Percentiles rank a stretch among this genome's conserved stretches.
Conservation (phyloP, 1,140 invertebrate species). For the Macrostomum lignano region DNA sequence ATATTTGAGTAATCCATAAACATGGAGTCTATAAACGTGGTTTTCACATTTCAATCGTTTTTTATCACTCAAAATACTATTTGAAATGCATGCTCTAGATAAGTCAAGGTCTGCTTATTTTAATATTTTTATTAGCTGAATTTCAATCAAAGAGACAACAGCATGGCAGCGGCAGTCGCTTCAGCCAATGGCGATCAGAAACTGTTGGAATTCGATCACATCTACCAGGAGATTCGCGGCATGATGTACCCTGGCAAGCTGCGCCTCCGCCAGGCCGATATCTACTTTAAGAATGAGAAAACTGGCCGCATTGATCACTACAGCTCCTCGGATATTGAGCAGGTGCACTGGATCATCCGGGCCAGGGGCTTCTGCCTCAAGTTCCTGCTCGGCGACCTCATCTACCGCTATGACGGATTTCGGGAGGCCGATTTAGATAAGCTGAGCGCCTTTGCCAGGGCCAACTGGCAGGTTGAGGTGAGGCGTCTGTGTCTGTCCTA, state of each 20-base stretch:
- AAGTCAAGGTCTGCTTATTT: no score
- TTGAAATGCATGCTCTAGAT: no score
- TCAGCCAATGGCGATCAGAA: no score
- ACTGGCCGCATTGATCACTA: conserved; percentile 85
- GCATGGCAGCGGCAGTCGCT: no score
- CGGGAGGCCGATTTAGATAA: conserved; percentile 45
- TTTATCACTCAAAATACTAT: no score
- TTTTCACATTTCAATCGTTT: no score
- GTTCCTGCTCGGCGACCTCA: conserved; percentile 54
- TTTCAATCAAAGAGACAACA: no score
- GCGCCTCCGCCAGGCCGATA: conserved; percentile 62
- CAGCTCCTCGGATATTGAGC: conserved; percentile 48
- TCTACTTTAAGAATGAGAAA: conserved; percentile 75
- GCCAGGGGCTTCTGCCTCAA: conserved; percentile 59
- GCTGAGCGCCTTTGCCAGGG: conserved; percentile 5
- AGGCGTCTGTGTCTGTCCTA: no score
- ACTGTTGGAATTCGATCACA: conserved; percentile 7
- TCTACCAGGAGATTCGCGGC: conserved; percentile 9
- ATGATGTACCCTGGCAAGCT: conserved; percentile 37
- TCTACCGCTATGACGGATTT: conserved; percentile 73
- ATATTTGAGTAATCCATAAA: no score
- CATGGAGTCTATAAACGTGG: no score
- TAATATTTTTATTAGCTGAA: no score
- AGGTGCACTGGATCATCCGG: conserved; percentile 66
- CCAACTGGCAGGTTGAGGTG: conserved; percentile 5